These are phyloP conservation scores for Eulemur rubriventer DNA, from an alignment of 2,797 vertebrate species.

Conservation along the genomic window DNA sequence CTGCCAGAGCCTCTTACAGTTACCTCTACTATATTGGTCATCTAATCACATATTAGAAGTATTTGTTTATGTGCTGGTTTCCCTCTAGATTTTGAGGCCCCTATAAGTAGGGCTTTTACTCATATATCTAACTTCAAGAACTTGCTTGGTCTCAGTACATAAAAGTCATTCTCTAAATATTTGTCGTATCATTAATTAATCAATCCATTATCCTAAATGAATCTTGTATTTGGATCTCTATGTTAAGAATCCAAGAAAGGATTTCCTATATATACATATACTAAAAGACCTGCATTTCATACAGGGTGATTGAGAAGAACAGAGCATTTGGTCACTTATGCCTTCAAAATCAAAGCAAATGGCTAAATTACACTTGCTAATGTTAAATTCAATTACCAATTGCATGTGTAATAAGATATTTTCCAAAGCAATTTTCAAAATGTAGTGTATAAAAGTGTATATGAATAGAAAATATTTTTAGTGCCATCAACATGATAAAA, in stretches of 20 bases:
- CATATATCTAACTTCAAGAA: not conserved
- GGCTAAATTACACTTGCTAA: slow-evolving; percentile 33
- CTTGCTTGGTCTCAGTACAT: not conserved
- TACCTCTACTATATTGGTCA: not conserved
- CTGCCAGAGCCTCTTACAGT: not conserved
- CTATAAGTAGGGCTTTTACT: not conserved
- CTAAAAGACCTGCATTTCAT: not conserved
- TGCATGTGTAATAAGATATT: not conserved
- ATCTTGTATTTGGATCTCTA: not conserved
- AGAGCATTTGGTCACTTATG: not conserved
- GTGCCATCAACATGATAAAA: slow-evolving; percentile 27
- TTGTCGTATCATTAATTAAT: not conserved
- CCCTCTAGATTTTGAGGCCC: not conserved
- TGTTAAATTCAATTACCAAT: slow-evolving; percentile 31
- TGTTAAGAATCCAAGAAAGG: not conserved
- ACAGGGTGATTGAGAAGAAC: not conserved
- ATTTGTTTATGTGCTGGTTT: not conserved
- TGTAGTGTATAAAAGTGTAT: not conserved
- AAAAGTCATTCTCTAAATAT: not conserved
- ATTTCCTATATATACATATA: not conserved
- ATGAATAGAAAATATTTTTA: slow-evolving; percentile 35
- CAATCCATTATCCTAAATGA: not conserved
- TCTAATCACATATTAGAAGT: not conserved
- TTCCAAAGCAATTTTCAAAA: slow-evolving; percentile 35
- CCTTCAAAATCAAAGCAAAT: slow-evolving; percentile 32